These are phyloP conservation scores for Ctenopoma kingsleyae DNA, from an alignment of 2,797 vertebrate species.

Conservation along the genomic window DNA sequence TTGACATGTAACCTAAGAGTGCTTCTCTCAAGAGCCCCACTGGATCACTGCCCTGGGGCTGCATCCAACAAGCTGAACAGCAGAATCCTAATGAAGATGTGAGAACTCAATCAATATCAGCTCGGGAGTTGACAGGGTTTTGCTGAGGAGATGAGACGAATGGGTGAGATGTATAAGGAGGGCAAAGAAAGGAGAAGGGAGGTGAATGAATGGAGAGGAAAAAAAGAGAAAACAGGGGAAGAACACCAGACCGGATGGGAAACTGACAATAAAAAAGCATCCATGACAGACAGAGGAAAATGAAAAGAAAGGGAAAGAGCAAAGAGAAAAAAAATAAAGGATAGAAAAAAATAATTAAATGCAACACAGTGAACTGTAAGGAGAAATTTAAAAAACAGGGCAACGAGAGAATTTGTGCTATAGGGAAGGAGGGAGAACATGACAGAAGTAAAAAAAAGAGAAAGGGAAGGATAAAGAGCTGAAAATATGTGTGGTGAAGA, in stretches of 20 bases:
- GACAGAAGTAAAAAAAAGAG: neutral
- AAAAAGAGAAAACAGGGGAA: neutral
- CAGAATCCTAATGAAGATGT: constrained; percentile 80
- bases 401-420: neutral
- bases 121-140: constrained; percentile 8
- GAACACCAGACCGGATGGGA: neutral
- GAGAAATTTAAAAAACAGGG: too few species aligned
- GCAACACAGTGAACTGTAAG: neutral
- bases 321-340: neutral
- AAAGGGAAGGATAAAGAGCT: neutral
- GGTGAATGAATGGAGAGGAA: constrained; percentile 3
- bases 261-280: neutral
- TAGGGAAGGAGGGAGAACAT: neutral
- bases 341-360: too few species aligned
- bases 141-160: constrained; percentile 14
- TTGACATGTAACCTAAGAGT: constrained; percentile 57
- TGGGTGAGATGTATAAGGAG: neutral
- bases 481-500: neutral
- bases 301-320: neutral
- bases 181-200: neutral
- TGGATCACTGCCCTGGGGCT: constrained; percentile 56
- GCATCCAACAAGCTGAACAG: constrained; percentile 61
- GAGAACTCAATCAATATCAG: constrained; percentile 74
- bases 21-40: constrained; percentile 48
- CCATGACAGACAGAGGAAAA: neutral